These are phyloP conservation scores for Brachyptera risi DNA, from an alignment of 2,888 invertebrate species.

Conservation along the genomic window DNA sequence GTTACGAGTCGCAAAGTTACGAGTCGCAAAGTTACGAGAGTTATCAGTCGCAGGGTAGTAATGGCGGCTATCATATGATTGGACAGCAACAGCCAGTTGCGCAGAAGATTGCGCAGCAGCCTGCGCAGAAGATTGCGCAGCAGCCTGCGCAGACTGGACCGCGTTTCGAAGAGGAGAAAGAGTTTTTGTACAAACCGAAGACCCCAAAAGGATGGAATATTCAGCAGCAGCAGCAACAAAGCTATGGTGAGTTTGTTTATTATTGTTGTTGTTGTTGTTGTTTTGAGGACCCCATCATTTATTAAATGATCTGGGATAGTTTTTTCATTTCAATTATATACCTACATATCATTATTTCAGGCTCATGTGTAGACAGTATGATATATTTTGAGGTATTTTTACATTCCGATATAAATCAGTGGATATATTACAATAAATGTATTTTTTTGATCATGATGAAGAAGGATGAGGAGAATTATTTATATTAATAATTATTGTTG, in stretches of 20 bases:
- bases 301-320: too few species aligned
- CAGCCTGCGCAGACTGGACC: neutral
- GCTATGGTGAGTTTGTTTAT: conserved; percentile 19
- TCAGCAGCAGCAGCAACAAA: conserved; percentile 23
- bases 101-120: neutral
- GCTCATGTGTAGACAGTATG: too few species aligned
- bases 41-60: neutral
- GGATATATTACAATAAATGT: too few species aligned
- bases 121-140: neutral
- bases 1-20: conserved; percentile 10
- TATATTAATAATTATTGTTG: too few species aligned
- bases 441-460: too few species aligned
- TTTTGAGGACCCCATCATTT: too few species aligned
- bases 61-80: neutral
- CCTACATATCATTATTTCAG: too few species aligned
- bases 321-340: too few species aligned
- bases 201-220: conserved; percentile 50
- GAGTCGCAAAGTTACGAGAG: neutral
- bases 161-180: conserved; percentile 11
- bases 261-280: too few species aligned
- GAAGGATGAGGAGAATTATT: too few species aligned
- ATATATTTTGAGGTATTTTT: too few species aligned
- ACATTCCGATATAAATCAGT: too few species aligned
- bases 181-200: conserved; percentile 47
- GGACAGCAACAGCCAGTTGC: neutral